phyloP scores from a whole-genome alignment of 2,888 invertebrate genomes.

The Cecidostiba fungosa region DNA sequence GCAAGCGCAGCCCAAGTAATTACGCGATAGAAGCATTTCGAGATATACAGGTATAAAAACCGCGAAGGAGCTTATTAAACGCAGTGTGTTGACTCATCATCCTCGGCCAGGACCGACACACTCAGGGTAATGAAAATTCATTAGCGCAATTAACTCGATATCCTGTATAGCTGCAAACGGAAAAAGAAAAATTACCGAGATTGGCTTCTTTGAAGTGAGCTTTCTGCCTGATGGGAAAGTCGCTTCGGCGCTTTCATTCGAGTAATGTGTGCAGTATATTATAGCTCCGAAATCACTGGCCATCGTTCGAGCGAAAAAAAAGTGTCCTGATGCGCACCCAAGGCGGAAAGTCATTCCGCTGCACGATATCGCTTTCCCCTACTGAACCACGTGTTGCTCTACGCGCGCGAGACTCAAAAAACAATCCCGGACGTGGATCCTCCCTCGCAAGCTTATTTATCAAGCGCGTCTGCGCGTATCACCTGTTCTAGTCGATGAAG shows the following conservation, averaged over 20 bases:
- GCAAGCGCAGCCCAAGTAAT: slow-evolving; percentile 10
- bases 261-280: not conserved
- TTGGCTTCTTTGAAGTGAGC: not conserved
- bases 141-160: slow-evolving; percentile 40
- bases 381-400: not conserved
- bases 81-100: slow-evolving; percentile 38
- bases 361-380: not conserved
- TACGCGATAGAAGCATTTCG: slow-evolving; percentile 22
- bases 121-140: slow-evolving; percentile 59
- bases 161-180: too few relatives aligned
- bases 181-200: too few relatives aligned
- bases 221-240: not conserved
- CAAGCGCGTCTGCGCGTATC: not conserved
- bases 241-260: not conserved
- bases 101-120: not conserved
- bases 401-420: not conserved
- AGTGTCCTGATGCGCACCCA: not conserved
- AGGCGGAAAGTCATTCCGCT: not conserved
- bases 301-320: not conserved
- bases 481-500: slow-evolving; percentile 12
- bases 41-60: not conserved
- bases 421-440: not conserved
- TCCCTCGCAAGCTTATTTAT: not conserved
- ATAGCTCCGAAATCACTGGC: not conserved
- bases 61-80: slow-evolving; percentile 6